Base-by-base conservation (phyloP, 2,888 invertebrate species). In the Lithodes maja region DNA sequence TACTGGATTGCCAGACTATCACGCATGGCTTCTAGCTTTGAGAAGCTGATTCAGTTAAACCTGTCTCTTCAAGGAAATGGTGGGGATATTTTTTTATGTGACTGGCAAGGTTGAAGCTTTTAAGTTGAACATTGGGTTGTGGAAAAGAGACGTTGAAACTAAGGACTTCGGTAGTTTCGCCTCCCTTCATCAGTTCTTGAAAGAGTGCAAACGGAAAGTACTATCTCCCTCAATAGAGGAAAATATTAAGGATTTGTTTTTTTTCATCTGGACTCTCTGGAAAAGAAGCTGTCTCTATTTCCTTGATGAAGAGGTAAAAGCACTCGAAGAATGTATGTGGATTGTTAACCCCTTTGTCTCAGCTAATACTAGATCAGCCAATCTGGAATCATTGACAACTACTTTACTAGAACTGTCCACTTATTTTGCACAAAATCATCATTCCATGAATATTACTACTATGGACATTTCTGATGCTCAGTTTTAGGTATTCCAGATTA, bases 391-490 rank as follows among this genome's bases (percentile, higher is more conserved):
- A 78, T 33, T 78, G 53, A 75, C 75, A 75, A 7, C 75, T 75
- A 75, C 75, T 75, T 75, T 75, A 5, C 61, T 61, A 12, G 61
- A 61, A 61, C 61, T 61, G 61, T 61, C 61, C 61, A 61, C 61
- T 61, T 5, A 61, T 61, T 61, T 61, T 74, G 33, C 74, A 74
- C 74, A 74, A n/a, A 74, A n/a, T 74, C n/a, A 17, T 74, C 74
- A 74, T 74, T 17, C 33, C n/a, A 17, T 78, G 78, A 78, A 33
- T 78, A 33, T n/a, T 78, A 17, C 78, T 78, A 78, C 78, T 78
- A 78, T 78, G 78, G 78, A 78, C 49, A 50, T 81, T 81, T 81
- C 81, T 81, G 81, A 55, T 50, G 81, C 81, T 81, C 81, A 81
- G n/a, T 81, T 81, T 81, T 81, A 81, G 81, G 55, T 54, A 81